Percentiles rank a stretch among this genome's conserved stretches.
Conservation (phyloP, 2,113 vertebrate species). For the Ptychochromis oligacanthus region DNA sequence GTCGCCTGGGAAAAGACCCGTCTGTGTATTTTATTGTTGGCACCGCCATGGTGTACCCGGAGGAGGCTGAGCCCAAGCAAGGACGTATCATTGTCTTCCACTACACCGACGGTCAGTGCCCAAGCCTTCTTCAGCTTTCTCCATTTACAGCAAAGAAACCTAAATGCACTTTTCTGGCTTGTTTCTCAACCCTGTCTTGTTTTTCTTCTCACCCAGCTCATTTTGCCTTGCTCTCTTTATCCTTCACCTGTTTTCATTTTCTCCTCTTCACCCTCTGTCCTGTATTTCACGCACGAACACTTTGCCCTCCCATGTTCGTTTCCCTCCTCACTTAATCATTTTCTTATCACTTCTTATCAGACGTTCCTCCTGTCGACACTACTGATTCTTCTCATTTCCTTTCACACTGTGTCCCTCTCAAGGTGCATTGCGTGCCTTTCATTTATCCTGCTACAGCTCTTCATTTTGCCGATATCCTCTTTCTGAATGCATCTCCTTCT, state of each 20-base stretch:
- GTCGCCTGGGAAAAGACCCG: conserved; percentile 93
- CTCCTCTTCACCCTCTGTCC: conserved; percentile 1
- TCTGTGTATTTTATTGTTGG: conserved; percentile 97
- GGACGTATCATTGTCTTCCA: conserved; percentile 98
- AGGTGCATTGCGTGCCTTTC: conserved; percentile 41
- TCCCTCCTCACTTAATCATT: conserved; percentile 64
- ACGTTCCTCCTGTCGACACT: conserved; percentile 11
- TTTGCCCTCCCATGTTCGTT: conserved; percentile 47
- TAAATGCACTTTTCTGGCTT: neutral
- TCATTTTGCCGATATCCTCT: neutral
- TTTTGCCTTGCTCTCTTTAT: conserved; percentile 19
- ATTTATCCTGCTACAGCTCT: conserved; percentile 19
- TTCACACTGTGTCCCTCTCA: conserved; percentile 26
- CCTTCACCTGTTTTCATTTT: conserved; percentile 34
- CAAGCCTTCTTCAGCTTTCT: neutral
- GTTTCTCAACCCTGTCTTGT: neutral
- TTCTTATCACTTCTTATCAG: conserved; percentile 64
- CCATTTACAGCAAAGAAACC: neutral
- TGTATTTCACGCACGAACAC: conserved; percentile 16
- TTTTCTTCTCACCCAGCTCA: conserved; percentile 3
- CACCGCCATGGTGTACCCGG: conserved; percentile 98
- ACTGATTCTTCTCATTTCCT: conserved; percentile 43
- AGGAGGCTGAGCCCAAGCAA: conserved; percentile 98
- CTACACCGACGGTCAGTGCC: conserved; percentile 91
- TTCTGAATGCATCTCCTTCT: neutral